Evolutionary conservation across 35 echinoderm and acorn worm genomes (phyloP).

Genomic region (Eucidaris tribuloides): DNA sequence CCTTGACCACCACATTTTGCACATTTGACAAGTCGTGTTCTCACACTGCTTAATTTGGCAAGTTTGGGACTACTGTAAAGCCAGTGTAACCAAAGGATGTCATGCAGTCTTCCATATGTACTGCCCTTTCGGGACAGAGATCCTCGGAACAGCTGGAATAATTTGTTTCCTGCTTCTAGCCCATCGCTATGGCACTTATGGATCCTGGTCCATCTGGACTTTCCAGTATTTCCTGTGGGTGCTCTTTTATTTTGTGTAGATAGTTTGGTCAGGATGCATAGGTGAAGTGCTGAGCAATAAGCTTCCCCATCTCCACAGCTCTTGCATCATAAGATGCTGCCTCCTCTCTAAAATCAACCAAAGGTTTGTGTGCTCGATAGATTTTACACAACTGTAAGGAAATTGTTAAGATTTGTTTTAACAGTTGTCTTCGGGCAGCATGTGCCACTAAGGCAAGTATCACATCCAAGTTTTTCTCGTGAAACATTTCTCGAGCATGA

Average conservation of each 20-base stretch:
- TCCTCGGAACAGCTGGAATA: background rate
- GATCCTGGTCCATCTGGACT: conserved; percentile 22
- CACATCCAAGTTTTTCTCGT: background rate
- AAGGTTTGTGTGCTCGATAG: background rate
- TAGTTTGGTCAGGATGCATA: conserved; percentile 43
- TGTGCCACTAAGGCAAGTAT: background rate
- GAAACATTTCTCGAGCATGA: conserved; percentile 7
- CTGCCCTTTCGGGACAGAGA: background rate
- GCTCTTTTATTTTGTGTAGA: conserved; percentile 47
- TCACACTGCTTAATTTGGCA: too few relatives aligned
- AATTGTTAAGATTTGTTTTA: background rate
- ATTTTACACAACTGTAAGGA: background rate
- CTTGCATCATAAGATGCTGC: background rate
- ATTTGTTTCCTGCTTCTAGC: conserved; percentile 29
- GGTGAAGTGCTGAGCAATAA: background rate
- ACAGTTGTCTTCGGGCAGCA: background rate
- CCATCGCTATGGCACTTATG: conserved; percentile 31
- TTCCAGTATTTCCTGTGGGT: conserved; percentile 32
- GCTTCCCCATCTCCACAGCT: conserved; percentile 20
- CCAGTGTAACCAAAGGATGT: conserved; percentile 30
- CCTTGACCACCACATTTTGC: too few relatives aligned
- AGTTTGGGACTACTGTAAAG: conserved; percentile 37
- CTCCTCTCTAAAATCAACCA: background rate
- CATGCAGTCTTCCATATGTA: background rate
- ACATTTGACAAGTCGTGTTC: too few relatives aligned